Evolutionary conservation across 1,140 invertebrate species (phyloP), one percentile per base, ranked within the genome.

Genomic region (Aphelenchoides avenae): DNA sequence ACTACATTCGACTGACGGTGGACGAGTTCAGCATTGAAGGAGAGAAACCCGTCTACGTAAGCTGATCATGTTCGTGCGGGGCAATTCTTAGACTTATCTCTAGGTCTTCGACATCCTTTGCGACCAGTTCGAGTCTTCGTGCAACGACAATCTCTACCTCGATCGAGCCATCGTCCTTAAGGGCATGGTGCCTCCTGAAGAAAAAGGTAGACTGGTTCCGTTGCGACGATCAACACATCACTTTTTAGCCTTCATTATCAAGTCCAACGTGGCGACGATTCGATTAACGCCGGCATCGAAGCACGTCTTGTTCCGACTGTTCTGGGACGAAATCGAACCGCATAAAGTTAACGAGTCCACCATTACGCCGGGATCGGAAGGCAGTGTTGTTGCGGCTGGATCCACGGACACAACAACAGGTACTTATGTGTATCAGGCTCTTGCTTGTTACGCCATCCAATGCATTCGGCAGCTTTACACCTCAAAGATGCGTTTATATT

Each of bases 261-360:
- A 11, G 5, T 51, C 40, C 18, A 66, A 57, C 36, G 33, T 27
- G 22, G 59, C 61, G 26, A 62, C 59, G 24, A 44, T 62, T 20
- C 41, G 47, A 54, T 15, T 52, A 24, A 5, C 24, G 5, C 0
- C 50, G 15, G 18, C 22, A 61, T 29, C 7, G 11, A 18, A 39
- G n/a, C 15, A 7, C 15, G 24, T 22, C 22, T 30, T 20, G 11
- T 65, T 62, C 29, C 49, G 50, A 9, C 15, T 60, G n/a, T 33
- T 26, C 33, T 60, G 57, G 57, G 29, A 60, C 20, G 57, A 60
- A 15, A 41, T 60, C 11, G 7, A 15, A n/a, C 44, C 60, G 34
- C 15, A 22, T 26, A 41, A n/a, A 4, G 43, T 37, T 5, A 49
- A 68, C 34, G 34, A 18, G n/a, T 42, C 34, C 5, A 42, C 22